Conservation (phyloP, 2,888 invertebrate species). For the Nephrotoma guestfalica region DNA sequence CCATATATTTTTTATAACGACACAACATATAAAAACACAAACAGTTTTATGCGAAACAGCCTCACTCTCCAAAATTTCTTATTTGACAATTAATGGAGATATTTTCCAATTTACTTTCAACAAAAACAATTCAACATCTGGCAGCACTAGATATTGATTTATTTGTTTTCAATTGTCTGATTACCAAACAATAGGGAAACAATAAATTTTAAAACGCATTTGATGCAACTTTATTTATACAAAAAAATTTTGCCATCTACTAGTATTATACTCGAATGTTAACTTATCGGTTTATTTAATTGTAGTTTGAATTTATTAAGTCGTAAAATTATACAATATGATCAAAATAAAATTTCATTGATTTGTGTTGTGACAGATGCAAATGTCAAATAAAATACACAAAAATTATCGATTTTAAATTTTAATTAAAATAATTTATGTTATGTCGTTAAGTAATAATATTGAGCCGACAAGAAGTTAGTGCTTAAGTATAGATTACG, state of each 20-base stretch:
- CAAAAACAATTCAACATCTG: neutral
- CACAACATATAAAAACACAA: too few species aligned
- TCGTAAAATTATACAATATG: too few species aligned
- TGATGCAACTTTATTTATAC: neutral
- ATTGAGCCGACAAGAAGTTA: neutral
- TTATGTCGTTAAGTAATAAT: neutral
- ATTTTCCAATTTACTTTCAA: neutral
- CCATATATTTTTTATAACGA: too few species aligned
- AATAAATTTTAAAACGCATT: neutral
- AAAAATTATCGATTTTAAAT: neutral
- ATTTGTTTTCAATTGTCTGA: neutral
- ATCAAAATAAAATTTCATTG: neutral
- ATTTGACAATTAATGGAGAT: neutral
- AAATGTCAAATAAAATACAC: neutral
- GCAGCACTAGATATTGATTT: neutral
- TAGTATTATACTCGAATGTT: neutral
- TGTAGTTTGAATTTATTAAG: too few species aligned
- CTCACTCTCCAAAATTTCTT: neutral
- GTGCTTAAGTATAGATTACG: neutral
- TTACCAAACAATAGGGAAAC: neutral
- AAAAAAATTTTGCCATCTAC: neutral
- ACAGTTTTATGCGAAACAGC: neutral
- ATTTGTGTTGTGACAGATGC: neutral
- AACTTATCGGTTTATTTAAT: neutral
- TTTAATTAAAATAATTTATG: neutral